These are phyloP conservation scores for Syngnathoides biaculeatus DNA, from an alignment of 2,113 vertebrate genomes.

Conservation along the genomic window DNA sequence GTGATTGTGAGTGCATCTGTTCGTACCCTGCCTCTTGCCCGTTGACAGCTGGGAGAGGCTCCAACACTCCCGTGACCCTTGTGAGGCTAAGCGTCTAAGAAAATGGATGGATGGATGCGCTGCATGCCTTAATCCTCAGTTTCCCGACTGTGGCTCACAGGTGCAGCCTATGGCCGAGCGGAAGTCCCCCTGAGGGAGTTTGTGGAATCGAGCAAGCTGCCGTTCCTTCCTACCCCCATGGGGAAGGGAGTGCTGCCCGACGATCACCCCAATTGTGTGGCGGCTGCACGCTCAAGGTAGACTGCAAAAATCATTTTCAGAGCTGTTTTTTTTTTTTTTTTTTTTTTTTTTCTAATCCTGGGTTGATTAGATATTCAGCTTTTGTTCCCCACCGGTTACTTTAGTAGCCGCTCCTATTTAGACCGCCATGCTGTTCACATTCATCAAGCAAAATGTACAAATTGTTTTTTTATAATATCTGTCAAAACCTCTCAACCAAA, in stretches of 20 bases:
- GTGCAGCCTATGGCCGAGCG: constrained; percentile 86
- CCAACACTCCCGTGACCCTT: no score
- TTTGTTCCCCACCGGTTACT: background rate
- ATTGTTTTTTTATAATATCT: background rate
- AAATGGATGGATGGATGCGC: no score
- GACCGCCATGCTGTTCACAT: background rate
- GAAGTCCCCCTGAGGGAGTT: constrained; percentile 79
- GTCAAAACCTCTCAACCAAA: background rate
- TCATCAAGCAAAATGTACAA: background rate
- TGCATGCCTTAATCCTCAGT: background rate
- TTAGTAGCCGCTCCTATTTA: background rate
- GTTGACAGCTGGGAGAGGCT: no score
- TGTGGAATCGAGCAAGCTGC: constrained; percentile 81
- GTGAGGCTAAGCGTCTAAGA: no score
- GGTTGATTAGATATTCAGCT: no score
- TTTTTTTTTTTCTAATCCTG: no score
- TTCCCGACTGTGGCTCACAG: constrained; percentile 53
- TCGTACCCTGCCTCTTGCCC: no score
- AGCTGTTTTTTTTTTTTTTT: no score
- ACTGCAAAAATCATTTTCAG: background rate
- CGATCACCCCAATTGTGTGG: constrained; percentile 86
- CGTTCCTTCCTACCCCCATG: constrained; percentile 96
- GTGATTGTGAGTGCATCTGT: no score
- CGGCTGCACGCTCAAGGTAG: constrained; percentile 89
- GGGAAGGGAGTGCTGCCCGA: constrained; percentile 93